phyloP scores from a whole-genome alignment of 2,113 vertebrate species.

The Pseudonaja textilis region DNA sequence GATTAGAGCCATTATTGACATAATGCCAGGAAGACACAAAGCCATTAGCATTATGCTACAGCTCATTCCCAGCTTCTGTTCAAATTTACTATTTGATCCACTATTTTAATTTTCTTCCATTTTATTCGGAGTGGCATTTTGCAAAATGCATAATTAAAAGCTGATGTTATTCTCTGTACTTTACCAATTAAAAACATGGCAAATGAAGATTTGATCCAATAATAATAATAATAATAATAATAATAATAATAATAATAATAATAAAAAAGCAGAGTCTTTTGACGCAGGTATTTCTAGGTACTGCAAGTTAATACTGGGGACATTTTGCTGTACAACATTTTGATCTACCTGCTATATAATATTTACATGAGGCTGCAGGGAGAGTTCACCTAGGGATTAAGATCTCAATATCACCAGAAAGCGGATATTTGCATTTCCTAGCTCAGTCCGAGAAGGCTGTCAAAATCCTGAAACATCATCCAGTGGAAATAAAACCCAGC shows the following conservation, averaged over 20 bases:
- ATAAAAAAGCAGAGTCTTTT: slow-evolving; percentile 79
- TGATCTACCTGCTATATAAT: background rate
- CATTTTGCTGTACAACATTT: slow-evolving; percentile 58
- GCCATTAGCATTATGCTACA: slow-evolving; percentile 91
- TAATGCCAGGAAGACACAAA: slow-evolving; percentile 96
- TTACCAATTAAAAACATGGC: slow-evolving; percentile 81
- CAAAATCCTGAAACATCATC: background rate
- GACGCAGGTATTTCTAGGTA: slow-evolving; percentile 71
- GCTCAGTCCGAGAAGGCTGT: background rate
- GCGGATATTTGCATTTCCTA: background rate
- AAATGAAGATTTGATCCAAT: slow-evolving; percentile 79
- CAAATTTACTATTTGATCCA: slow-evolving; percentile 80
- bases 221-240: slow-evolving; percentile 49
- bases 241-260: too few species aligned
- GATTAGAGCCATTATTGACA: slow-evolving; percentile 99
- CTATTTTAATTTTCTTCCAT: slow-evolving; percentile 78
- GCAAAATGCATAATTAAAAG: slow-evolving; percentile 84
- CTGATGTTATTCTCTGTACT: slow-evolving; percentile 74
- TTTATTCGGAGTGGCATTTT: slow-evolving; percentile 76
- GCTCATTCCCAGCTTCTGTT: slow-evolving; percentile 76
- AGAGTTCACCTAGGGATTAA: background rate
- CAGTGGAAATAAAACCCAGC: too few species aligned
- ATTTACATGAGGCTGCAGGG: background rate
- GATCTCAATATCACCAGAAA: background rate
- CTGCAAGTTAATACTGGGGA: slow-evolving; percentile 67